A percentile compares a stretch with the other conserved stretches of the same genome.
These are phyloP conservation scores for Drosophila siamana DNA, from an alignment of 2,888 invertebrate genomes.

Conservation along the genomic window DNA sequence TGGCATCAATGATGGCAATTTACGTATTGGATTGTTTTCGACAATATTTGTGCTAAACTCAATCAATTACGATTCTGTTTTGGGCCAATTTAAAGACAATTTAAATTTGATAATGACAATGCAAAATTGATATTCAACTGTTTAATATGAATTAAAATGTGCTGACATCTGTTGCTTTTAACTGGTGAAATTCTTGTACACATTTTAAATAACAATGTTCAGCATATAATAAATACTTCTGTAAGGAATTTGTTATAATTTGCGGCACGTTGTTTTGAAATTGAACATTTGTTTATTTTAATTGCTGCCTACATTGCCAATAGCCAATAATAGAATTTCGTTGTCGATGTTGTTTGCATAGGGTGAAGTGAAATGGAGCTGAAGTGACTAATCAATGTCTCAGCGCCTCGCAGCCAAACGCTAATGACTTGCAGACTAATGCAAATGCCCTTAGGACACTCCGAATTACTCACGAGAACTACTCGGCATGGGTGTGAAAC, in stretches of 20 bases:
- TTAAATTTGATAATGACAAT: background rate
- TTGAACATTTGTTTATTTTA: conserved; percentile 20
- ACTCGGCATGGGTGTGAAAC: conserved; percentile 25
- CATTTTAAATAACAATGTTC: background rate
- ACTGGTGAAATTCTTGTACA: background rate
- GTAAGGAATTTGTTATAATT: conserved; percentile 23
- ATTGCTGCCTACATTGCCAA: background rate
- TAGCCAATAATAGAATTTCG: background rate
- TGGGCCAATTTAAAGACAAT: background rate
- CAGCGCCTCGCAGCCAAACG: conserved; percentile 39
- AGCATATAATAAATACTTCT: conserved; percentile 12
- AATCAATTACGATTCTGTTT: background rate
- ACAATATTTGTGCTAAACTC: background rate
- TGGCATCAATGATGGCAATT: background rate
- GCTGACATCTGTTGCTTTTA: conserved; percentile 10
- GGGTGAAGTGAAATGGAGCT: conserved; percentile 24
- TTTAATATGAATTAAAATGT: background rate
- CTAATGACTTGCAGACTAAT: conserved; percentile 70
- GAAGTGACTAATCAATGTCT: conserved; percentile 58
- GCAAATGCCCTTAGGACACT: conserved; percentile 51
- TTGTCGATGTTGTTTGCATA: background rate
- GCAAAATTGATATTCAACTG: background rate
- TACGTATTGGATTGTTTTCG: background rate
- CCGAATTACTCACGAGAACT: conserved; percentile 7
- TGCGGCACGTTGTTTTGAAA: conserved; percentile 34